Percentiles rank a stretch among this genome's conserved stretches.
phyloP scores from a whole-genome alignment of 2,888 invertebrate species.

The Tipula helvola region DNA sequence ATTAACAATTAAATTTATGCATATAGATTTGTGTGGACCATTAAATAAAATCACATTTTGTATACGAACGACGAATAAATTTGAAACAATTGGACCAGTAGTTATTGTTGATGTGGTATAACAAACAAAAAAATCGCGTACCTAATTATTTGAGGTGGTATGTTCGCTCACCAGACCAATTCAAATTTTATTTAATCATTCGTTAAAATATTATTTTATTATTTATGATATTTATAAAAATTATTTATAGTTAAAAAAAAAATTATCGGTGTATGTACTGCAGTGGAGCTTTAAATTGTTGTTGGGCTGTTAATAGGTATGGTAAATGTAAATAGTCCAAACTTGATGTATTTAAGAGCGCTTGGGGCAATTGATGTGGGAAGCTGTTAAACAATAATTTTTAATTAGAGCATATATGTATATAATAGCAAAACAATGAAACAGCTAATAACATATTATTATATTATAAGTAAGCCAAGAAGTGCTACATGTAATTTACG shows the following conservation, averaged over 20 bases:
- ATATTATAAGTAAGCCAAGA: background rate
- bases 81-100: background rate
- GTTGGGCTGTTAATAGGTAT: background rate
- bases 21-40: background rate
- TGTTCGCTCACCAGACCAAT: background rate
- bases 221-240: background rate
- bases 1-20: background rate
- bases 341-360: background rate
- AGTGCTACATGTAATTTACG: background rate
- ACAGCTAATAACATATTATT: background rate
- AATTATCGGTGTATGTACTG: background rate
- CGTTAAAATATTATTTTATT: background rate
- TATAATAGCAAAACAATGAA: background rate
- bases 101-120: background rate
- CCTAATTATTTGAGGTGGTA: background rate
- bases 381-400: background rate
- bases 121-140: background rate
- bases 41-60: background rate
- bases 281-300: background rate
- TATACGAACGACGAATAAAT: background rate
- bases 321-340: background rate
- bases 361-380: conserved; percentile 4
- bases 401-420: background rate
- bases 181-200: background rate
- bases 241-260: background rate